These are phyloP conservation scores for Micromys minutus DNA, from an alignment of 2,113 vertebrate genomes.

Conservation along the genomic window DNA sequence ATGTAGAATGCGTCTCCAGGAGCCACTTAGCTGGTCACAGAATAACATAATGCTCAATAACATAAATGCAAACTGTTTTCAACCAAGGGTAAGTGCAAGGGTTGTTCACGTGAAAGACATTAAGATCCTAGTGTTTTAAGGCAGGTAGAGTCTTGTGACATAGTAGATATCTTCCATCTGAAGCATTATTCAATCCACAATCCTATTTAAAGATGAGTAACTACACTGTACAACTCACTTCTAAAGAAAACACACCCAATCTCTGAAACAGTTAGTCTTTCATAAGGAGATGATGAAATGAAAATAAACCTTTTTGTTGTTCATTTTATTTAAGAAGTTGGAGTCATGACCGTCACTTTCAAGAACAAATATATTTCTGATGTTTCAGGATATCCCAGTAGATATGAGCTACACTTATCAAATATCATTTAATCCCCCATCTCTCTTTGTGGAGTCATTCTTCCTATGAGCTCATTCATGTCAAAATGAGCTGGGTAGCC, in stretches of 20 bases:
- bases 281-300: neutral
- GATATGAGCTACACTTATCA: neutral
- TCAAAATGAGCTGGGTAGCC: neutral
- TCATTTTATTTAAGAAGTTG: neutral
- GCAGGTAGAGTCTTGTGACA: neutral
- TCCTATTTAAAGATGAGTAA: constrained; percentile 5
- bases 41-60: neutral
- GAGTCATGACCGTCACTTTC: neutral
- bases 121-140: neutral
- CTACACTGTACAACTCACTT: neutral
- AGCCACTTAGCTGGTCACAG: neutral
- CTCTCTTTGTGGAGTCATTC: neutral
- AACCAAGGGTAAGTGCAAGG: neutral
- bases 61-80: neutral
- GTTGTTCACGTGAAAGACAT: neutral
- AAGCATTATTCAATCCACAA: neutral
- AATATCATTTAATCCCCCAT: neutral
- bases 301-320: neutral
- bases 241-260: neutral
- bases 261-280: neutral
- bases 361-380: constrained; percentile 38
- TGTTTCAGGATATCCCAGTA: neutral
- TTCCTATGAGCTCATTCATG: neutral
- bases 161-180: neutral
- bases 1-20: constrained; percentile 3